These are phyloP conservation scores for Saxidomus purpurata DNA, from an alignment of 1,140 invertebrate species.

Conservation along the genomic window DNA sequence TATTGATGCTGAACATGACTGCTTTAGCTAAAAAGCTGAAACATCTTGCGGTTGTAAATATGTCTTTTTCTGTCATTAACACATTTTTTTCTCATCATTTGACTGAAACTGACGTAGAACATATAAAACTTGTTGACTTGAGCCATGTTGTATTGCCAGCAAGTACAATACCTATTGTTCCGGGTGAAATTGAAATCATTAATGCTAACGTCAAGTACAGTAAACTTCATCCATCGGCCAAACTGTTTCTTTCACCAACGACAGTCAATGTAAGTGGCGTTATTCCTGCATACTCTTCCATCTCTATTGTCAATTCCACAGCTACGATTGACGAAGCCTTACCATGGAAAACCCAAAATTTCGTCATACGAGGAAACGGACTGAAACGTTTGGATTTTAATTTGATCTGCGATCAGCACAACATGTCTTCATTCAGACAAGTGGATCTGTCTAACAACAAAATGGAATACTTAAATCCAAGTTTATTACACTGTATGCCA, in stretches of 20 bases:
- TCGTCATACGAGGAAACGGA: not conserved
- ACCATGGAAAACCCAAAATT: not conserved
- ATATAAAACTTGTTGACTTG: not conserved
- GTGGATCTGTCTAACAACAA: not conserved
- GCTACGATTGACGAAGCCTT: not conserved
- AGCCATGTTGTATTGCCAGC: not conserved
- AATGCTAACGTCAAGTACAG: not conserved
- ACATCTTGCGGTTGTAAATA: not conserved
- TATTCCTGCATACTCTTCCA: not conserved
- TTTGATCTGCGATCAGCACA: not conserved
- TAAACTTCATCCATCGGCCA: not conserved
- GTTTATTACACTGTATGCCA: not conserved
- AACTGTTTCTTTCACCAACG: not conserved
- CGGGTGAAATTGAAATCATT: not conserved
- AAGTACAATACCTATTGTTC: not conserved
- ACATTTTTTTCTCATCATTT: not conserved
- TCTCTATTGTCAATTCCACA: not conserved
- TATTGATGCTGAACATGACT: not conserved
- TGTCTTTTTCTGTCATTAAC: not conserved
- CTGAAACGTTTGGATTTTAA: slow-evolving; percentile 1
- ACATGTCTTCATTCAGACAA: not conserved
- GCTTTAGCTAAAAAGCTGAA: not conserved
- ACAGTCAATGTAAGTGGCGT: not conserved
- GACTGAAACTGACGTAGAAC: not conserved
- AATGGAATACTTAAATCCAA: not conserved